phyloP scores from a whole-genome alignment of 35 echinoderm and acorn worm genomes.

The Apostichopus californicus region DNA sequence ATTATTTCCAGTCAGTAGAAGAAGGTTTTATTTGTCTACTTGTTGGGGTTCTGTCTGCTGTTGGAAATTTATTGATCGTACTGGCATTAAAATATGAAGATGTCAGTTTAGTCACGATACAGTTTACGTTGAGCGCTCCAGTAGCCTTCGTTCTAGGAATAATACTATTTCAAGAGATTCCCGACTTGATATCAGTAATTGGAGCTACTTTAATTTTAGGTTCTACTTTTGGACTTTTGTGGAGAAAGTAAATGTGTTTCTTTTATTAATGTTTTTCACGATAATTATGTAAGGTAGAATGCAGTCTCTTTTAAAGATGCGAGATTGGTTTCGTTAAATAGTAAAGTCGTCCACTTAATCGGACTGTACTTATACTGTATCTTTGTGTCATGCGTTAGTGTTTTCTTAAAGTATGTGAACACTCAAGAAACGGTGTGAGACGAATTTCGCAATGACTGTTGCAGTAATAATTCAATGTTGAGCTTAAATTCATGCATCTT shows the following conservation, averaged over 20 bases:
- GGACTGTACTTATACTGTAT: too few species aligned
- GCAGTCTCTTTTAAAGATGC: too few species aligned
- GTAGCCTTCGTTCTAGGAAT: constrained; percentile 14
- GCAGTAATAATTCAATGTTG: not conserved
- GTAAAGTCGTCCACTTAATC: too few species aligned
- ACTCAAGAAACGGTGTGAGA: not conserved
- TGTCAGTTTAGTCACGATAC: constrained; percentile 5
- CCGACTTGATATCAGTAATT: not conserved
- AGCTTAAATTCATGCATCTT: not conserved
- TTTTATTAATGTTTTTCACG: too few species aligned
- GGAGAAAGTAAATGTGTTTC: not conserved
- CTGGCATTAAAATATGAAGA: constrained; percentile 24
- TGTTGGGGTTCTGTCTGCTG: not conserved
- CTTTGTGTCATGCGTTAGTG: not conserved
- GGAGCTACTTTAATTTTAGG: constrained; percentile 27
- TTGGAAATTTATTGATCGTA: constrained; percentile 25
- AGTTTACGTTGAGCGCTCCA: constrained; percentile 1
- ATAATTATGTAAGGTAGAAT: too few species aligned
- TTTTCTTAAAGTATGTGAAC: not conserved
- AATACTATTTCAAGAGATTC: constrained; percentile 4
- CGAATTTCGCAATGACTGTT: not conserved
- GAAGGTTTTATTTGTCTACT: not conserved
- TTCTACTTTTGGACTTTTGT: constrained; percentile 8
- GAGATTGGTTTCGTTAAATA: too few species aligned
- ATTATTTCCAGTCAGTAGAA: not conserved